Conservation (phyloP, 2,113 vertebrate species). For the Sphaerodactylus townsendi region DNA sequence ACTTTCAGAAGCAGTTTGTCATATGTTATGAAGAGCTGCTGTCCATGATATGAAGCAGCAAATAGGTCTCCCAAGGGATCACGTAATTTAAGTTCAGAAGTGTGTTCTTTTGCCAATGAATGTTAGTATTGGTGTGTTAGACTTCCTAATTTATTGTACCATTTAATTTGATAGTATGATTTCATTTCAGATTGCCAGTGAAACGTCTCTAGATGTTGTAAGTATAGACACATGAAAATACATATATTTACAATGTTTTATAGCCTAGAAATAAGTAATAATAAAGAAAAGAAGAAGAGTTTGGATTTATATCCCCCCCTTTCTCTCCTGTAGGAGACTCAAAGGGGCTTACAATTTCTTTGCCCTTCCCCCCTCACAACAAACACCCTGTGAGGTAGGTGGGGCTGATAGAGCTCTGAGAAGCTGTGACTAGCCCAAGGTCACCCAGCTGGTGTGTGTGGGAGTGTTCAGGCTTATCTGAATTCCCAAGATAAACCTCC, state of each 20-base stretch:
- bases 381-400: too few relatives aligned
- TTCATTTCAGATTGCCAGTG: constrained; percentile 91
- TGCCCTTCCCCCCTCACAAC: too few relatives aligned
- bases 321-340: too few relatives aligned
- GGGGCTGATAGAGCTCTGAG: too few relatives aligned
- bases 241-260: constrained; percentile 4
- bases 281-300: too few relatives aligned
- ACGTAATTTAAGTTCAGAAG: not conserved
- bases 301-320: too few relatives aligned
- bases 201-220: constrained; percentile 98
- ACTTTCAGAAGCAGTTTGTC: not conserved
- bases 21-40: not conserved
- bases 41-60: not conserved
- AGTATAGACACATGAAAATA: constrained; percentile 70
- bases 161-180: constrained; percentile 40
- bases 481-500: too few relatives aligned
- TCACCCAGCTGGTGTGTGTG: too few relatives aligned
- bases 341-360: too few relatives aligned
- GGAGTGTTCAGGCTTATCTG: too few relatives aligned
- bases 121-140: constrained; percentile 25
- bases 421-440: too few relatives aligned
- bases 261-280: not conserved
- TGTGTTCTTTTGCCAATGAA: not conserved
- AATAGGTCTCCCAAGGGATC: not conserved
- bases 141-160: constrained; percentile 43